Conservation (phyloP, 2,113 vertebrate species). For the Thunnus maccoyii region DNA sequence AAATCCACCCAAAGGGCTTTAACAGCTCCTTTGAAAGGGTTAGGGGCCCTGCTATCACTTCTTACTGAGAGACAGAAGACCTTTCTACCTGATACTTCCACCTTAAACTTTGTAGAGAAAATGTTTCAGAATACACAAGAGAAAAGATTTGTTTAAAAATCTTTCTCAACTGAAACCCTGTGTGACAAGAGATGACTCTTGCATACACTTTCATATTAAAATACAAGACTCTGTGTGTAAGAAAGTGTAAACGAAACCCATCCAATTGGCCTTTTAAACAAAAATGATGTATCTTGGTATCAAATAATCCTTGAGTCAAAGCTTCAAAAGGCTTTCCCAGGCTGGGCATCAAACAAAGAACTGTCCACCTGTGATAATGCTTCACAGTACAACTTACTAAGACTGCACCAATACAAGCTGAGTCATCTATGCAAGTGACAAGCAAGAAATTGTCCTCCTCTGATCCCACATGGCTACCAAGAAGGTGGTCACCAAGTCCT, state of each 20-base stretch:
- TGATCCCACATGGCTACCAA: no score
- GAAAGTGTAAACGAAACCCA: not conserved
- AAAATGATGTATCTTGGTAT: not conserved
- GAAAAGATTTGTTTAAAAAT: not conserved
- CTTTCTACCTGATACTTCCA: slow-evolving; percentile 2
- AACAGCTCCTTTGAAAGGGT: slow-evolving; percentile 10
- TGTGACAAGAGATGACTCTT: not conserved
- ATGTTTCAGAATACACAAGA: not conserved
- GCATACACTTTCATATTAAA: no score
- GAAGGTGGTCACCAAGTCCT: not conserved
- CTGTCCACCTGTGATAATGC: not conserved
- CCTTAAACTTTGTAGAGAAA: not conserved
- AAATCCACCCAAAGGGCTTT: not conserved
- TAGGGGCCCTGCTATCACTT: slow-evolving; percentile 2
- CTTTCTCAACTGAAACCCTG: no score
- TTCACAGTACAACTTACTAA: not conserved
- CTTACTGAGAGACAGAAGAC: not conserved
- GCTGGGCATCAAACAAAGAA: not conserved
- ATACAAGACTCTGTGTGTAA: not conserved
- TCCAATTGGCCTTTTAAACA: no score
- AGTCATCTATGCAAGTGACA: slow-evolving; percentile 1
- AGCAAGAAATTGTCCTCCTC: no score
- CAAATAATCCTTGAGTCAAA: slow-evolving; percentile 3
- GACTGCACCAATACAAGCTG: not conserved
- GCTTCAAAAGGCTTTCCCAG: not conserved